Conservation (phyloP, 2,888 invertebrate genomes). For the Standfussiana lucernea region DNA sequence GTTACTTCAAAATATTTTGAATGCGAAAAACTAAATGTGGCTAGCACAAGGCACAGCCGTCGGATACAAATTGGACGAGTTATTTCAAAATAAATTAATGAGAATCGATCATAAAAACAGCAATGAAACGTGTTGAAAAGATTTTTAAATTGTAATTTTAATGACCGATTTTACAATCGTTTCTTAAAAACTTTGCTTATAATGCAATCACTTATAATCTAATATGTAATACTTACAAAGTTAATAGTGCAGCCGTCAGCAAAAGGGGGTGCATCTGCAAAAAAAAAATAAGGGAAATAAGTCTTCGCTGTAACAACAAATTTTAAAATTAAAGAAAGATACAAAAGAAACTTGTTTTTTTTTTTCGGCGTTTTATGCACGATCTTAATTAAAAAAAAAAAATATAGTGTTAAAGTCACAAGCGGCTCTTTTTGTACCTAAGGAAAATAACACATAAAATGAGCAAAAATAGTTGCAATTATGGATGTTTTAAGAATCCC, state of each 20-base stretch:
- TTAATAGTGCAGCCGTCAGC: neutral
- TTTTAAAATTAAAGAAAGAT: neutral
- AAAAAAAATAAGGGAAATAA: neutral
- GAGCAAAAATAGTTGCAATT: neutral
- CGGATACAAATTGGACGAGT: conserved; percentile 23
- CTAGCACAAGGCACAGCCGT: conserved; percentile 31
- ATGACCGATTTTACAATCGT: neutral
- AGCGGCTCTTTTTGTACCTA: neutral
- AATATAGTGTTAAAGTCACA: neutral
- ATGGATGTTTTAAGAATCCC: too few species aligned
- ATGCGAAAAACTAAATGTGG: conserved; percentile 52
- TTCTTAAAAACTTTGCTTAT: neutral
- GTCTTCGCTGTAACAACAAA: neutral
- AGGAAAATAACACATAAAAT: neutral
- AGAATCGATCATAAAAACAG: conserved; percentile 25
- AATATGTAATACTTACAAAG: neutral
- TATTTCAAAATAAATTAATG: conserved; percentile 30
- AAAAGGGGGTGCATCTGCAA: neutral
- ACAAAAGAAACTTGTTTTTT: neutral
- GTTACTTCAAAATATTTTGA: conserved; percentile 62
- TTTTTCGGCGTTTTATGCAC: neutral
- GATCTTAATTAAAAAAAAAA: neutral
- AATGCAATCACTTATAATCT: neutral
- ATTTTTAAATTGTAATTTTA: conserved; percentile 12
- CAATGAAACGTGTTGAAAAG: conserved; percentile 22